These are phyloP conservation scores for Vanessa cardui DNA, from an alignment of 2,888 invertebrate species.

Conservation along the genomic window DNA sequence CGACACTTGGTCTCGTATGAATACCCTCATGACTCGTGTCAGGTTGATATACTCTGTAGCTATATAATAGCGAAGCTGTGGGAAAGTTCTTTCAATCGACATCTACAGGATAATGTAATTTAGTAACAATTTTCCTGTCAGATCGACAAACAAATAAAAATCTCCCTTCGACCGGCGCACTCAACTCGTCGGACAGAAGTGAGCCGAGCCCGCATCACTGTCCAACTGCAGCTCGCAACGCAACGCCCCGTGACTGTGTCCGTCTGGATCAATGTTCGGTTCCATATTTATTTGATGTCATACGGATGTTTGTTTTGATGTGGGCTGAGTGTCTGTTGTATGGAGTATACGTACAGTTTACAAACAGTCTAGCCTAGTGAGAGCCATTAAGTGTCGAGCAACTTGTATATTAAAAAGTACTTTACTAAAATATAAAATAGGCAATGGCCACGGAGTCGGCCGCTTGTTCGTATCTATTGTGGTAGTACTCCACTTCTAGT, in stretches of 20 bases:
- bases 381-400: too few species aligned
- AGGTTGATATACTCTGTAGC: not conserved
- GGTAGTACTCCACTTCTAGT: too few species aligned
- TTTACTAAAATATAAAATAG: too few species aligned
- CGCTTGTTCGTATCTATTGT: too few species aligned
- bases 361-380: too few species aligned
- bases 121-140: constrained; percentile 4
- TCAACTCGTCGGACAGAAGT: too few species aligned
- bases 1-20: not conserved
- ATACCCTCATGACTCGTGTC: not conserved
- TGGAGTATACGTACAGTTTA: too few species aligned
- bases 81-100: not conserved
- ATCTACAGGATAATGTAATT: constrained; percentile 7
- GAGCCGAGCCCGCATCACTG: not conserved
- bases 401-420: too few species aligned
- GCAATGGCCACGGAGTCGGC: too few species aligned
- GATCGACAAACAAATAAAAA: not conserved
- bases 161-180: not conserved
- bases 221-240: not conserved
- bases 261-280: not conserved
- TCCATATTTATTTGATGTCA: not conserved
- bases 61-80: not conserved
- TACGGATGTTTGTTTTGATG: not conserved
- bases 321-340: too few species aligned
- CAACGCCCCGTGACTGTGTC: not conserved